Base-by-base conservation (phyloP, 2,113 vertebrate genomes). In the Otocyon megalotis region DNA sequence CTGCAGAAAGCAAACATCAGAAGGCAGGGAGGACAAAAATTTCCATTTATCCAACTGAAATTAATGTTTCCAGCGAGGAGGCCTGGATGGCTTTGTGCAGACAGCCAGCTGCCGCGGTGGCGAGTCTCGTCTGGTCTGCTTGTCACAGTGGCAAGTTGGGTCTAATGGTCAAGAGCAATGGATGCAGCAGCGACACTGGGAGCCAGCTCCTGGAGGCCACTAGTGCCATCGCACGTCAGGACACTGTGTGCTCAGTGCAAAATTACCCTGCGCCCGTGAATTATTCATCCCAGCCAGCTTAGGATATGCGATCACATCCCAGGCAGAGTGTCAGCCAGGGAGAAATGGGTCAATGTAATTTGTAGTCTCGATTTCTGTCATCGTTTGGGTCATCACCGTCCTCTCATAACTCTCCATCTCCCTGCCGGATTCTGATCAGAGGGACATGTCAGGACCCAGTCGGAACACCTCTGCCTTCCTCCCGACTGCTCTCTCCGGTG, bases 381-480 rank as follows among this genome's bases (percentile, higher is more conserved):
- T 14, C 8, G 48, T 60, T 56, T 89, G 5, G 69, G 92, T 50
- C 53, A 32, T 82, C 90, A 48, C 65, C 37, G 63, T 3, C 1
- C 82, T 54, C 74, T 58, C 60, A 3, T 82, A 56, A 72, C 84
- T 72, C 92, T 92, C 94, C 56, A 19, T 72, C 90, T 94, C 88
- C 92, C 79, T 32, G 56, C 87, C 37, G 1, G 32, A 77, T 85
- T 90, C 74, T 85, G 81, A 97, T 96, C 97, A 95, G 76, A 83
- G 43, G 37, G 58, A 54, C 7, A 1, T 79, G 97, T 81, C 95
- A 81, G 8, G 63, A 85, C 37, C 3, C 50, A 28, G 2, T 6
- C 3, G 8, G 43, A 17, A 22, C 30, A 10, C 5, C 76, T 50
- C n/a, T 1, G 35, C 92, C 77, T 69, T 37, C 69, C 63, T 32